Base-by-base conservation (phyloP, 2,888 invertebrate genomes). In the Macrosoma leucophasiata region DNA sequence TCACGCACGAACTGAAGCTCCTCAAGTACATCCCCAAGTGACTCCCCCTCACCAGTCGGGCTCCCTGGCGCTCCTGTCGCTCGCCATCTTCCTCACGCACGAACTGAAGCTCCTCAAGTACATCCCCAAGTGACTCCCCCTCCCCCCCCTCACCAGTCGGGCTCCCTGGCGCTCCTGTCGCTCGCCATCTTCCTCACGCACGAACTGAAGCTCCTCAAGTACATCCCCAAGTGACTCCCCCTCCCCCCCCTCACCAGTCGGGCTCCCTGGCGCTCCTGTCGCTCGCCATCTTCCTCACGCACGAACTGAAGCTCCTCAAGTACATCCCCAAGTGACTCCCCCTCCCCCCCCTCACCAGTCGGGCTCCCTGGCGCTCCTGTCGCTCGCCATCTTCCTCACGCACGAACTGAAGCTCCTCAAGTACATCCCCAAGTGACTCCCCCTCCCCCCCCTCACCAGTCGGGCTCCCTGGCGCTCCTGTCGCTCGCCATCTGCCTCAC, bases 21-120 rank as follows among this genome's bases (percentile, higher is more conserved):
- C 70, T 98, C 7, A 84, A 88, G 46, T 94, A 95, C 75, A 98
- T 99, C 30, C 98, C 98, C 1, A 90, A 93, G 1, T 98, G 43
- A 99, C 98, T 2, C 95, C 97, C 2, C 86, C 90, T 34, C 99
- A 99, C 84, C 99, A 99, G 81, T 92, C 95, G 20, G 97, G 98
- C 19, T 97, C 98, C 3, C 86, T 99, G 12, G 69, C 91, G 2
- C 85, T 98, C 13, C 86, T 99, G 7, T 91, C 96, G 3, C 84
- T 92, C 9, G 94, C 95, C 13, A 82, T 97, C 18, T 99, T 98
- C 98, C 85, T 99, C 35, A 91, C 94, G 3, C 97, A 98, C 67
- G 98, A 99, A 82, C 71, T 90, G 4, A 97, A 97, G 0, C 84
- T 98, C 11, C 70, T 98, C 7, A 84, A 88, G 46, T 94, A 95